Evolutionary conservation across 1,140 invertebrate genomes (phyloP).

Genomic region (Lerema accius): DNA sequence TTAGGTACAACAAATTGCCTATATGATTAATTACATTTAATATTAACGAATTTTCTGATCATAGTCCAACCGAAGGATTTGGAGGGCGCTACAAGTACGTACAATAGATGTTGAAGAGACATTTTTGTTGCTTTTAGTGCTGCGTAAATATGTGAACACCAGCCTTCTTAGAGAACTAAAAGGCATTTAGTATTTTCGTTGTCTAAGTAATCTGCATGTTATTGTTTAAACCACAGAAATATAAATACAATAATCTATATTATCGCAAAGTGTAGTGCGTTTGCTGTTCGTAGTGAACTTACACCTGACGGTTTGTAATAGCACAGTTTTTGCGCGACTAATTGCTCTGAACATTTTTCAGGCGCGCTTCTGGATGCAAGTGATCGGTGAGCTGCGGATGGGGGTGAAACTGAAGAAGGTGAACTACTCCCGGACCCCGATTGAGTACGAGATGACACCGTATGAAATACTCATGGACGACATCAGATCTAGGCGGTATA

Average conservation of each 20-base stretch:
- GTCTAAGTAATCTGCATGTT: constrained; percentile 6
- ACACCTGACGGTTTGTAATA: constrained; percentile 42
- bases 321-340: constrained; percentile 35
- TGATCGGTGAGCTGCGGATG: constrained; percentile 91
- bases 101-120: constrained; percentile 35
- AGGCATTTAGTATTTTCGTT: constrained; percentile 12
- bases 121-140: constrained; percentile 38
- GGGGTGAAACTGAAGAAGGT: constrained; percentile 97
- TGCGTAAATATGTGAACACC: constrained; percentile 22
- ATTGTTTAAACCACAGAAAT: constrained; percentile 29
- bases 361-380: constrained; percentile 98
- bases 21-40: not conserved
- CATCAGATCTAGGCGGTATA: constrained; percentile 94
- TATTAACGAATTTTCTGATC: constrained; percentile 51
- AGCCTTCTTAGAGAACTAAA: constrained; percentile 11
- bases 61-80: constrained; percentile 88
- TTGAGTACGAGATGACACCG: constrained; percentile 97
- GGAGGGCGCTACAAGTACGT: constrained; percentile 90
- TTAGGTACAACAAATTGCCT: too few species aligned
- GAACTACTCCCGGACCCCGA: constrained; percentile 86
- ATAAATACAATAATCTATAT: constrained; percentile 37
- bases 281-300: constrained; percentile 17
- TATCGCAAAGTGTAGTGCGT: constrained; percentile 24
- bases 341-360: constrained; percentile 71
- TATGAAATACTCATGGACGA: constrained; percentile 99